phyloP scores from a whole-genome alignment of 2,888 invertebrate species.

The Pycnomerus fuliginosus region DNA sequence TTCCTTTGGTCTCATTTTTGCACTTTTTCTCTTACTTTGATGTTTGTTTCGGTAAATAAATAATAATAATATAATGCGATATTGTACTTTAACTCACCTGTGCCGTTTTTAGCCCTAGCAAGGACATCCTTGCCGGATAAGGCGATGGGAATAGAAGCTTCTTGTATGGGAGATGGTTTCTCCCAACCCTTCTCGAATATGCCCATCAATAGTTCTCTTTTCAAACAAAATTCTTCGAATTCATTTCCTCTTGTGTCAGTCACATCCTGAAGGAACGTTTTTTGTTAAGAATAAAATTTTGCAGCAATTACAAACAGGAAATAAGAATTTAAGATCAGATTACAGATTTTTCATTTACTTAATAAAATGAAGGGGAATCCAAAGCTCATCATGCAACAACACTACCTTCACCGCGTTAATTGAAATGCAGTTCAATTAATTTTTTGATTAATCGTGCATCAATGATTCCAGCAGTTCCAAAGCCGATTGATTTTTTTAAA shows the following conservation, averaged over 20 bases:
- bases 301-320: background rate
- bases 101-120: slow-evolving; percentile 99
- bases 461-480: too few species aligned
- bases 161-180: slow-evolving; percentile 99
- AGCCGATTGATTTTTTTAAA: too few species aligned
- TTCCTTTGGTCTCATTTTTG: too few species aligned
- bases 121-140: slow-evolving; percentile 96
- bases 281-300: background rate
- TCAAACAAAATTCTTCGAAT: slow-evolving; percentile 98
- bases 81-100: too few species aligned
- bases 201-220: slow-evolving; percentile 97
- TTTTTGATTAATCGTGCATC: too few species aligned
- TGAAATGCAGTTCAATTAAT: too few species aligned
- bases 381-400: slow-evolving; percentile 44
- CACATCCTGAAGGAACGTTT: slow-evolving; percentile 73
- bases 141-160: slow-evolving; percentile 98
- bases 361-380: slow-evolving; percentile 50
- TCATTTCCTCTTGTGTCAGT: slow-evolving; percentile 99
- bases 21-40: too few species aligned
- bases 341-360: slow-evolving; percentile 45
- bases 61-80: background rate
- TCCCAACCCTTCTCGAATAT: slow-evolving; percentile 99
- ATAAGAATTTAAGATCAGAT: slow-evolving; percentile 2
- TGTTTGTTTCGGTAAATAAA: background rate
- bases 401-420: too few species aligned